Conservation (phyloP, 2,888 invertebrate genomes). For the Diarsia brunnea region DNA sequence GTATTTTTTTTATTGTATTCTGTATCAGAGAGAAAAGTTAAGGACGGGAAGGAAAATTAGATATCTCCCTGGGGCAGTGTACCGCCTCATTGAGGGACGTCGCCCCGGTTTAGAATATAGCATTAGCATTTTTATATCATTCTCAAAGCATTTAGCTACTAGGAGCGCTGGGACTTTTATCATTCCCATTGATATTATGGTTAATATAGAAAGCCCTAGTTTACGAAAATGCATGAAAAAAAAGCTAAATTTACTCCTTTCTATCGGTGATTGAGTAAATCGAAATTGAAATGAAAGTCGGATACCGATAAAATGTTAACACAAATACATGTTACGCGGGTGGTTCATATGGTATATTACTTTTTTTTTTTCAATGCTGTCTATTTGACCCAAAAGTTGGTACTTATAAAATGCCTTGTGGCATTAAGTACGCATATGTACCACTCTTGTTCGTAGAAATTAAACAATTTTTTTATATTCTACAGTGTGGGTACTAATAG, state of each 20-base stretch:
- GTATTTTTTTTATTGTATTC: conserved; percentile 68
- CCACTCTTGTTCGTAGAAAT: too few species aligned
- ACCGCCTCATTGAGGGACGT: conserved; percentile 46
- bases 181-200: conserved; percentile 24
- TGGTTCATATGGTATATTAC: too few species aligned
- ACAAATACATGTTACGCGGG: too few species aligned
- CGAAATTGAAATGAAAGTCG: neutral
- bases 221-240: neutral
- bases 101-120: conserved; percentile 47
- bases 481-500: too few species aligned
- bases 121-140: conserved; percentile 47
- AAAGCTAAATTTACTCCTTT: neutral
- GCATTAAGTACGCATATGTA: too few species aligned
- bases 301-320: neutral
- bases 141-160: conserved; percentile 25
- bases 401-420: too few species aligned
- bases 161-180: conserved; percentile 7
- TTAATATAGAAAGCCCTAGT: neutral
- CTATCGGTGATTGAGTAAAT: neutral
- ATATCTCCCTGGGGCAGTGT: conserved; percentile 58
- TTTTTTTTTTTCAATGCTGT: too few species aligned
- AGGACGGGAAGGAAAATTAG: conserved; percentile 61
- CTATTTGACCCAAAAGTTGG: too few species aligned
- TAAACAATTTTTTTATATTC: neutral
- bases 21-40: conserved; percentile 59